Percentiles rank a stretch among this genome's conserved stretches.
Evolutionary conservation across 2,797 vertebrate genomes (phyloP).

Genomic region (Menidia menidia): DNA sequence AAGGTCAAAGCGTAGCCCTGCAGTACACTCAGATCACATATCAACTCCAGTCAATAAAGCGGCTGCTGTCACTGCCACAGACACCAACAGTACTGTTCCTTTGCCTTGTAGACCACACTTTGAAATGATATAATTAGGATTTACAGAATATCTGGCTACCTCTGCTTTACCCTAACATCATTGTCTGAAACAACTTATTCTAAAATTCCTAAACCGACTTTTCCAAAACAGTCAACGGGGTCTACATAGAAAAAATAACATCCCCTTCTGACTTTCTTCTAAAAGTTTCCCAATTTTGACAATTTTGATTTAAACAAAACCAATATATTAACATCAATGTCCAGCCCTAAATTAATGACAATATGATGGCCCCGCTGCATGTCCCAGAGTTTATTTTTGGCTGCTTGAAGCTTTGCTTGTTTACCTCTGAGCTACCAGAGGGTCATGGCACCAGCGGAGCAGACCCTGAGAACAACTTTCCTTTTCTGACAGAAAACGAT

Average conservation of each 20-base stretch:
- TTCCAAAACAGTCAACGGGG: not conserved
- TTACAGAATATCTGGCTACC: constrained; percentile 41
- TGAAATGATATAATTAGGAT: constrained; percentile 32
- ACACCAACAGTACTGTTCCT: constrained; percentile 58
- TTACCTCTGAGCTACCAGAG: constrained; percentile 17
- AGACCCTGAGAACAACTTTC: constrained; percentile 14
- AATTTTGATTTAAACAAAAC: not conserved
- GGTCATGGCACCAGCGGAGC: constrained; percentile 4
- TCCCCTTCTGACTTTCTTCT: not conserved
- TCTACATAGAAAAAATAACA: not conserved
- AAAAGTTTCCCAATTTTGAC: not conserved
- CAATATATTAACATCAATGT: not conserved
- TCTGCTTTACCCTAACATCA: not conserved
- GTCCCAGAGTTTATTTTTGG: constrained; percentile 17
- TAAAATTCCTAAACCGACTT: not conserved
- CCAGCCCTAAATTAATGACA: not conserved
- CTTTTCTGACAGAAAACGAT: constrained; percentile 23
- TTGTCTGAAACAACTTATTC: not conserved
- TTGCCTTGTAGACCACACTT: constrained; percentile 49
- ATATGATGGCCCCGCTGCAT: not conserved
- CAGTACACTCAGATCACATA: constrained; percentile 76
- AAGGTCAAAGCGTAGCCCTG: constrained; percentile 68
- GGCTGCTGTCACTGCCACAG: constrained; percentile 73
- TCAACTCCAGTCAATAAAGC: constrained; percentile 77
- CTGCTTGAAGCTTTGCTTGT: constrained; percentile 20